Evolutionary conservation across 2,888 invertebrate genomes (phyloP).

Genomic region (Drosophila hamatofila): DNA sequence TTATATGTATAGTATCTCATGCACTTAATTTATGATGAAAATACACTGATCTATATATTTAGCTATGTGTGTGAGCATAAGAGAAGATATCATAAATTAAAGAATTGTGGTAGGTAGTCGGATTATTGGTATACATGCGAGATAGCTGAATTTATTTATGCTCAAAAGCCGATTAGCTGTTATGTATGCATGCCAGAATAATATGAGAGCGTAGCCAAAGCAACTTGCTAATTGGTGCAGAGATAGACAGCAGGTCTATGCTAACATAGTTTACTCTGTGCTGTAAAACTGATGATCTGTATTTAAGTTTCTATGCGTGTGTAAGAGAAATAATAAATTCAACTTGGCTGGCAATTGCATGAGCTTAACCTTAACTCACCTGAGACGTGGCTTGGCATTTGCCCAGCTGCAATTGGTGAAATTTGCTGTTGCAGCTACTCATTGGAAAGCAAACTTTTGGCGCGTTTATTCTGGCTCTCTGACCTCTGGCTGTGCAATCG

Average conservation of each 20-base stretch:
- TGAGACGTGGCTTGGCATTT: not conserved
- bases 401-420: conserved; percentile 21
- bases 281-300: not conserved
- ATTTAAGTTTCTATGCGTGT: not conserved
- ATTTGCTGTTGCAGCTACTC: conserved; percentile 12
- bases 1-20: not conserved
- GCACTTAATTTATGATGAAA: not conserved
- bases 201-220: not conserved
- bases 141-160: not conserved
- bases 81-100: not conserved
- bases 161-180: not conserved
- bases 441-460: conserved; percentile 19
- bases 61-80: not conserved
- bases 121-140: not conserved
- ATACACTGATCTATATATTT: not conserved
- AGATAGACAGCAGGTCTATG: not conserved
- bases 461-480: conserved; percentile 11
- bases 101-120: not conserved
- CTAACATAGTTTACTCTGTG: not conserved
- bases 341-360: not conserved
- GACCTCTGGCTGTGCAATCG: conserved; percentile 30
- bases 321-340: conserved; percentile 1
- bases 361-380: conserved; percentile 10
- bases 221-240: not conserved
- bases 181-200: not conserved